Conservation (phyloP, 2,797 vertebrate genomes). For the Steatocranus sp. region DNA sequence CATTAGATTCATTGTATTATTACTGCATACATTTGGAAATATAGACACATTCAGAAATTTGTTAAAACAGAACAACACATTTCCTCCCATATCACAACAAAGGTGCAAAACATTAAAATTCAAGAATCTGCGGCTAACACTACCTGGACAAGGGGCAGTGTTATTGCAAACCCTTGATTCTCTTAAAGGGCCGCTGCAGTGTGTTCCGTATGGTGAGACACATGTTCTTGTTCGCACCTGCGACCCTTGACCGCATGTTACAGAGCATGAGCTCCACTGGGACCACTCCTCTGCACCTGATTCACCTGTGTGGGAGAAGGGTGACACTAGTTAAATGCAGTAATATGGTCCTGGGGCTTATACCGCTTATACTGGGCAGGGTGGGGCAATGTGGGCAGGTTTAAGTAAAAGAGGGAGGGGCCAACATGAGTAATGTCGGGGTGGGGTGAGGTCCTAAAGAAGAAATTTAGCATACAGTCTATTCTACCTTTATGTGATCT, state of each 20-base stretch:
- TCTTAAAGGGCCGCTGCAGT: conserved; percentile 99
- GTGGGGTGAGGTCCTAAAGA: conserved; percentile 26
- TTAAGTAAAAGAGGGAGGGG: conserved; percentile 37
- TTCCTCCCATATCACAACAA: conserved; percentile 67
- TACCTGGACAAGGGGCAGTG: conserved; percentile 99
- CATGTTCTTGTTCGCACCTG: conserved; percentile 99
- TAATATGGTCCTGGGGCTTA: conserved; percentile 68
- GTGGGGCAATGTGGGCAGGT: conserved; percentile 37
- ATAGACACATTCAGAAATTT: conserved; percentile 47
- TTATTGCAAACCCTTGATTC: conserved; percentile 99
- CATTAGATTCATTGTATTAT: conserved; percentile 36
- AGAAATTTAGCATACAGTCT: conserved; percentile 32
- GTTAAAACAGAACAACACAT: conserved; percentile 63
- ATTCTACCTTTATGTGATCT: conserved; percentile 63
- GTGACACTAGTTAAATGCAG: conserved; percentile 86
- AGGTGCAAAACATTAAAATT: conserved; percentile 68
- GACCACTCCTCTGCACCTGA: conserved; percentile 99
- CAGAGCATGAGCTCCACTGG: conserved; percentile 99
- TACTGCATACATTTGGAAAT: conserved; percentile 50
- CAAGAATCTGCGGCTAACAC: conserved; percentile 96
- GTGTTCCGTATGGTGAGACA: conserved; percentile 99
- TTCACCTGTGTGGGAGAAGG: conserved; percentile 99
- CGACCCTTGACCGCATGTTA: conserved; percentile 99
- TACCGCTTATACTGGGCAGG: conserved; percentile 31
- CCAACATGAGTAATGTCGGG: conserved; percentile 33